Evolutionary conservation across 2,797 vertebrate genomes (phyloP).

Genomic region (Taenioides sp.): DNA sequence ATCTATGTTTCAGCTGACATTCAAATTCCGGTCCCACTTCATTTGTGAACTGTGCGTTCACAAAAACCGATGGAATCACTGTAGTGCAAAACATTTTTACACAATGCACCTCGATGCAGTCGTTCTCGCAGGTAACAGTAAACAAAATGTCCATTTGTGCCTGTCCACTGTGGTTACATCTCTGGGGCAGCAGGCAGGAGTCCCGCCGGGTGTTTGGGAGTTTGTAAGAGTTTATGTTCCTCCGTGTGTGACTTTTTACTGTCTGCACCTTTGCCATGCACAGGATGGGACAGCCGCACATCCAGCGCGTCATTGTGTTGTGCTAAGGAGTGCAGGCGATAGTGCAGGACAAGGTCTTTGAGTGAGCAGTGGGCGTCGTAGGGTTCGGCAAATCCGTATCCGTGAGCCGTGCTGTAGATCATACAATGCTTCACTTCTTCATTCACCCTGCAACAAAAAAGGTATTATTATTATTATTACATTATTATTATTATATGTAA

Average conservation of each 20-base stretch:
- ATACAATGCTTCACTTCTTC: slow-evolving; percentile 97
- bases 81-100: slow-evolving; percentile 71
- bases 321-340: slow-evolving; percentile 91
- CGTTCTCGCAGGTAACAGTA: slow-evolving; percentile 64
- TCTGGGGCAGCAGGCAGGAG: slow-evolving; percentile 71
- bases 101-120: slow-evolving; percentile 70
- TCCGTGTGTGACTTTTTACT: slow-evolving; percentile 53
- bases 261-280: slow-evolving; percentile 70
- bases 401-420: slow-evolving; percentile 91
- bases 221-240: slow-evolving; percentile 75
- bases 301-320: slow-evolving; percentile 97
- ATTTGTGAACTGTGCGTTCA: slow-evolving; percentile 69
- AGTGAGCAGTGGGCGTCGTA: slow-evolving; percentile 92
- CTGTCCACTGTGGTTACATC: slow-evolving; percentile 59
- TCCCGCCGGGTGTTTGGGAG: slow-evolving; percentile 69
- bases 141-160: slow-evolving; percentile 58
- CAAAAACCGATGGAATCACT: slow-evolving; percentile 71
- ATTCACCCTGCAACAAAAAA: slow-evolving; percentile 79
- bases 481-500: background rate
- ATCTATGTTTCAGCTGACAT: slow-evolving; percentile 68
- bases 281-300: slow-evolving; percentile 91
- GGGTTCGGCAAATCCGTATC: slow-evolving; percentile 93
- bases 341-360: slow-evolving; percentile 95
- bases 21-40: slow-evolving; percentile 77
- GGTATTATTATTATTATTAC: background rate